Evolutionary conservation across 1,140 invertebrate species (phyloP).

Genomic region (Sesamia nonagrioides): DNA sequence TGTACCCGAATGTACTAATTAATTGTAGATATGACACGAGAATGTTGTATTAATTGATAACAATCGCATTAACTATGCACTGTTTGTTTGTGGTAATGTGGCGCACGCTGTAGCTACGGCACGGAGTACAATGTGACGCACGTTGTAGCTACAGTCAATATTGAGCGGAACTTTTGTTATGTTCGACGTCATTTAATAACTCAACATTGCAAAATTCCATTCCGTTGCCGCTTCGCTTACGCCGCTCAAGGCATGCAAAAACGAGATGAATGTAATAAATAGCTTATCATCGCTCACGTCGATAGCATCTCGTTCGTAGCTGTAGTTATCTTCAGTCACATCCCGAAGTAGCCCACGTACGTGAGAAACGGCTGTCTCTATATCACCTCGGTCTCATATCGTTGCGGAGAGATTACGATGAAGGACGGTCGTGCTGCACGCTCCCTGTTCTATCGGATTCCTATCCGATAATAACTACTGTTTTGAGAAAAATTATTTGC

Average conservation of each 20-base stretch:
- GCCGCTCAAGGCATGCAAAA: not conserved
- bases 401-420: slow-evolving; percentile 15
- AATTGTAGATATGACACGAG: slow-evolving; percentile 18
- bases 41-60: slow-evolving; percentile 14
- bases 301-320: not conserved
- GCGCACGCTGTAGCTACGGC: too few species aligned
- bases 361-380: slow-evolving; percentile 2
- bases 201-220: not conserved
- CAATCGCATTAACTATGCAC: slow-evolving; percentile 17
- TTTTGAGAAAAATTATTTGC: not conserved
- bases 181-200: not conserved
- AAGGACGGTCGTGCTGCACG: slow-evolving; percentile 11
- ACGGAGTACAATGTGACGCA: too few species aligned
- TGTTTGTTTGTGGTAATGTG: not conserved
- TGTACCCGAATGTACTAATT: slow-evolving; percentile 18
- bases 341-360: not conserved
- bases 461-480: not conserved
- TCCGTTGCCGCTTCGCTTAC: not conserved
- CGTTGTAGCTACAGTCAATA: too few species aligned
- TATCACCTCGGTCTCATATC: slow-evolving; percentile 35
- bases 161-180: not conserved
- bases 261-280: slow-evolving; percentile 2
- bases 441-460: not conserved
- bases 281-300: not conserved
- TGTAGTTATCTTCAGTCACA: not conserved